These are phyloP conservation scores for Lasioglossum villosulum DNA, from an alignment of 2,888 invertebrate species.

Conservation along the genomic window DNA sequence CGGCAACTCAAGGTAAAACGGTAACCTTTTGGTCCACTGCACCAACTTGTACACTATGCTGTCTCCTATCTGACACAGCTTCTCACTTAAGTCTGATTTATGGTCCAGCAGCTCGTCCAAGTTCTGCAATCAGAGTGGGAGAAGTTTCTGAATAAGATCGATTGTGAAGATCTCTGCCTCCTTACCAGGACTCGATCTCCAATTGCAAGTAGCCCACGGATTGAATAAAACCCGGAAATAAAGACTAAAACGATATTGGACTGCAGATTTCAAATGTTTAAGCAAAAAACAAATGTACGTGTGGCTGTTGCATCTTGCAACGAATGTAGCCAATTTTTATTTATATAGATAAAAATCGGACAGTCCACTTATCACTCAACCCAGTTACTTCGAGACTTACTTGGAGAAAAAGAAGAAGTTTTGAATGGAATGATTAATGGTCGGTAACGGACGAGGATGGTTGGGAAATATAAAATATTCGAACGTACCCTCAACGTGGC, in stretches of 20 bases:
- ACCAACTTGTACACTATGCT: slow-evolving; percentile 99
- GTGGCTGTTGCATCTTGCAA: too few species aligned
- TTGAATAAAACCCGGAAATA: neutral
- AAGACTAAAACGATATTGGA: too few species aligned
- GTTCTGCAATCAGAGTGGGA: slow-evolving; percentile 86
- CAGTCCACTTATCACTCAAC: neutral
- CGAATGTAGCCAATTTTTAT: neutral
- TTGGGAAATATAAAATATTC: neutral
- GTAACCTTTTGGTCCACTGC: slow-evolving; percentile 99
- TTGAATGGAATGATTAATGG: neutral
- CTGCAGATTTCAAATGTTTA: too few species aligned
- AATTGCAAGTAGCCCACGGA: neutral
- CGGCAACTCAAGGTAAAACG: slow-evolving; percentile 98
- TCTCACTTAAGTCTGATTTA: slow-evolving; percentile 95
- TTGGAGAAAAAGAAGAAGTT: neutral
- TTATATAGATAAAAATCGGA: neutral
- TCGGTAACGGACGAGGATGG: neutral
- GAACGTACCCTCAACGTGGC: slow-evolving; percentile 89
- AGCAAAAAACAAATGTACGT: too few species aligned
- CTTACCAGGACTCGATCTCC: neutral
- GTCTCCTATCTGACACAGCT: slow-evolving; percentile 97
- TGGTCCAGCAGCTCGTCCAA: slow-evolving; percentile 95
- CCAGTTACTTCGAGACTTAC: neutral
- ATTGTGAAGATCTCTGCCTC: slow-evolving; percentile 80
- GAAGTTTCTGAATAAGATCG: neutral